Base-by-base conservation (phyloP, 2,113 vertebrate species). In the Forbesichthys papilliferus region DNA sequence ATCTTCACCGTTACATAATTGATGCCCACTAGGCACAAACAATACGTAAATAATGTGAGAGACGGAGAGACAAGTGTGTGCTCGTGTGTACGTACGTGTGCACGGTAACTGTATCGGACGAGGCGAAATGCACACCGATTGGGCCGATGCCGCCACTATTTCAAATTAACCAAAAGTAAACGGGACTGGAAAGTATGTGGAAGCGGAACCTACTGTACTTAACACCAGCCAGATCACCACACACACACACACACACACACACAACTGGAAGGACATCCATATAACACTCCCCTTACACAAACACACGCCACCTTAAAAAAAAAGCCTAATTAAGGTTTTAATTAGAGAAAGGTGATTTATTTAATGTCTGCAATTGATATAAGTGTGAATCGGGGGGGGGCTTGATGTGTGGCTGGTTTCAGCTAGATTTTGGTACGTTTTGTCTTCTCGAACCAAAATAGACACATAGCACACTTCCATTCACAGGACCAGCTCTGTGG, bases 391-490 rank as follows among this genome's bases (percentile, higher is more conserved):
- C 63, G 67, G 27, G 27, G 27, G 34, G 46, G 36, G 62, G 49
- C 64, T 70, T 34, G n/a, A 49, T 77, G 36, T 75, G 49, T 52
- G 1, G 10, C 49, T 14, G 11, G 11, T 82, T 64, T 70, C 55
- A 77, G 27, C 27, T 27, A 2, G 1, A 0, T 27, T 27, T 74
- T 75, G 33, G 14, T 52, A 68, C 42, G 48, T 52, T 56, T 58
- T 80, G 61, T 78, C 62, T 47, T 48, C 75, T 74, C 65, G 63
- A 76, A 75, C 61, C 33, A 18, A 66, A 75, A 51, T 47, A 56
- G 62, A 61, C 27, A 49, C 51, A 53, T 65, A 79, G n/a, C 61
- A 27, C 61, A 49, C 9, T 5, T 42, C 57, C 58, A 47, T 57
- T 74, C 51, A 73, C 14, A 52, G 27, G 55, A 18, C 14, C 11